Evolutionary conservation across 1,140 invertebrate genomes (phyloP).

Genomic region (Drosophila tani): DNA sequence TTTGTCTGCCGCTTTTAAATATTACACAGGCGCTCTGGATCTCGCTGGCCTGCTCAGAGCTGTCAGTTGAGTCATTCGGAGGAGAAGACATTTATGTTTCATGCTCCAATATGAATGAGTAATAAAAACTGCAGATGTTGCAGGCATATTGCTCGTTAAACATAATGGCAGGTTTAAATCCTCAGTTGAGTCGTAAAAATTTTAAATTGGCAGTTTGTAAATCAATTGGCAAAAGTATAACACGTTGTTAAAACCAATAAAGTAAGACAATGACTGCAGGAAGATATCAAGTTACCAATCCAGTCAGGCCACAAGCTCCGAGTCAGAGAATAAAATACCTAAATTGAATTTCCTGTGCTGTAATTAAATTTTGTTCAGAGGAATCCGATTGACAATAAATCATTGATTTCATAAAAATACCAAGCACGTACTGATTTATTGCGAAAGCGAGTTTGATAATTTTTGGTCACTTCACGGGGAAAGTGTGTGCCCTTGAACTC

Average conservation of each 20-base stretch:
- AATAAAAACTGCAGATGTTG: constrained; percentile 4
- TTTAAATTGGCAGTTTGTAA: constrained; percentile 16
- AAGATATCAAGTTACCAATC: constrained; percentile 31
- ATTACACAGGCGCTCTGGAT: constrained; percentile 22
- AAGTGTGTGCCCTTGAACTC: constrained; percentile 42
- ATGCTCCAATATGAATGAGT: constrained; percentile 6
- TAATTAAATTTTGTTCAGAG: not conserved
- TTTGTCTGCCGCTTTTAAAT: constrained; percentile 29
- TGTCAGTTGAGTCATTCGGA: constrained; percentile 17
- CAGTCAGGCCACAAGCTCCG: not conserved
- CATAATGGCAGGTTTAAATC: constrained; percentile 8
- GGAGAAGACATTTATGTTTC: constrained; percentile 6
- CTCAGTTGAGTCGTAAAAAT: constrained; percentile 5
- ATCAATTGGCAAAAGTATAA: constrained; percentile 13
- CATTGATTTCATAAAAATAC: constrained; percentile 19
- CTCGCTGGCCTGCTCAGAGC: constrained; percentile 12
- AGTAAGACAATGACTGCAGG: constrained; percentile 22
- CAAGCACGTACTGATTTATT: constrained; percentile 30
- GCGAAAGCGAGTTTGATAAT: constrained; percentile 15
- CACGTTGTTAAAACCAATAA: constrained; percentile 2
- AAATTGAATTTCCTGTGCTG: constrained; percentile 21
- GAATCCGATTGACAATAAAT: constrained; percentile 19
- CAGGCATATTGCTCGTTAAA: not conserved
- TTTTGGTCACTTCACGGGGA: constrained; percentile 26
- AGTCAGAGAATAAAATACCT: constrained; percentile 5